Evolutionary conservation across 2,797 vertebrate genomes (phyloP), one percentile per base, ranked within the genome.

Genomic region (Girardinus metallicus): DNA sequence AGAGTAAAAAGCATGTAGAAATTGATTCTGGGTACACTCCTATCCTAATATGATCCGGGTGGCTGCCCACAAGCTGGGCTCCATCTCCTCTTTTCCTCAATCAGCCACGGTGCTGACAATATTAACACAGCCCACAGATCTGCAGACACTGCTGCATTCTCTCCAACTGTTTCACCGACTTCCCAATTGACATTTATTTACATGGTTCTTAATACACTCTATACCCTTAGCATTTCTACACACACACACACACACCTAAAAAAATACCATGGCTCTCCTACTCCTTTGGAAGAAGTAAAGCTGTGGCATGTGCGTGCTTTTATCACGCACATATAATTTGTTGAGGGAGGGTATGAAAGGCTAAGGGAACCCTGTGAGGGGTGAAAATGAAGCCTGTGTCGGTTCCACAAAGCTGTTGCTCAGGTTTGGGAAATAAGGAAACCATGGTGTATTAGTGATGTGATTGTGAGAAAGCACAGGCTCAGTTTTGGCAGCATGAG

Each of bases 21-120:
- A 95, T 94, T 94, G 88, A 94, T 94, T 93, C 90, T 92, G 91
- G 90, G 88, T 93, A 90, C 90, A 91, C 90, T 92, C 85, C 84
- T 87, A 86, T 83, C 77, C 91, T 95, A 94, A 93, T 92, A 92
- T 94, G 92, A 95, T 94, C 87, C 88, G 93, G 89, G 91, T 93
- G 93, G 91, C 91, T 95, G 92, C 91, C 92, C 93, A 91, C 94
- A 94, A 89, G 93, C 93, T 93, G 92, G 87, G 92, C 91, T 92
- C 88, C 89, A 79, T 93, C 92, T 93, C 92, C 76, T 89, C 90
- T 89, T 85, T 88, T 92, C 90, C 88, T 93, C 91, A 92, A 91
- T 93, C 92, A 94, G 90, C 88, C 88, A 89, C 88, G 87, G 88
- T 83, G 89, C 92, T 92, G 92, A 94, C 91, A 93, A 89, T 89